Conservation (phyloP, 2,888 invertebrate species). For the Leptothorax acervorum region DNA sequence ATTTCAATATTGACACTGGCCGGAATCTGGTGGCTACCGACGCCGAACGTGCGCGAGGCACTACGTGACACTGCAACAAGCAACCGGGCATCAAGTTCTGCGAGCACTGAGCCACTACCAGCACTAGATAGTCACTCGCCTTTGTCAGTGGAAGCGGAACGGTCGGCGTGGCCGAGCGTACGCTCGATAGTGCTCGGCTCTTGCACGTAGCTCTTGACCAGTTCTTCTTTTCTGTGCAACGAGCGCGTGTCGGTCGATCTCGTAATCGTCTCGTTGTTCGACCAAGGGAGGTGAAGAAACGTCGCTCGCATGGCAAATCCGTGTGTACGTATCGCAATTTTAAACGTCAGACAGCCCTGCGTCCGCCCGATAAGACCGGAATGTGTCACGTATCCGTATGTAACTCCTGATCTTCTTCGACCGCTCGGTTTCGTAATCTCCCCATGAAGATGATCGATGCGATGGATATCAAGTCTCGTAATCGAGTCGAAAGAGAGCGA, state of each 20-base stretch:
- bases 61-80: neutral
- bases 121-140: conserved; percentile 35
- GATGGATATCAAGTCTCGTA: neutral
- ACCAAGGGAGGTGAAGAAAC: neutral
- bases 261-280: conserved; percentile 17
- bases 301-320: conserved; percentile 12
- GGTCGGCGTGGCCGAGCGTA: conserved; percentile 9
- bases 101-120: conserved; percentile 14
- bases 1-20: neutral
- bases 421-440: neutral
- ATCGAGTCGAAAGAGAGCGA: neutral
- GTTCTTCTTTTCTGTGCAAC: conserved; percentile 7
- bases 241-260: conserved; percentile 15
- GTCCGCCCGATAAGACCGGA: neutral
- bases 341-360: neutral
- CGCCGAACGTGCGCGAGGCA: neutral
- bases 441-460: neutral
- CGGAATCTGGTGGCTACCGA: neutral
- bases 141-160: conserved; percentile 34
- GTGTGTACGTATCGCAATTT: conserved; percentile 28
- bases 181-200: conserved; percentile 9
- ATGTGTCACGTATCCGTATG: neutral
- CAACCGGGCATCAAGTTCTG: conserved; percentile 23
- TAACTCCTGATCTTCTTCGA: neutral
- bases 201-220: conserved; percentile 1